Evolutionary conservation across 2,113 vertebrate genomes (phyloP).

Genomic region (Dicentrarchus labrax): DNA sequence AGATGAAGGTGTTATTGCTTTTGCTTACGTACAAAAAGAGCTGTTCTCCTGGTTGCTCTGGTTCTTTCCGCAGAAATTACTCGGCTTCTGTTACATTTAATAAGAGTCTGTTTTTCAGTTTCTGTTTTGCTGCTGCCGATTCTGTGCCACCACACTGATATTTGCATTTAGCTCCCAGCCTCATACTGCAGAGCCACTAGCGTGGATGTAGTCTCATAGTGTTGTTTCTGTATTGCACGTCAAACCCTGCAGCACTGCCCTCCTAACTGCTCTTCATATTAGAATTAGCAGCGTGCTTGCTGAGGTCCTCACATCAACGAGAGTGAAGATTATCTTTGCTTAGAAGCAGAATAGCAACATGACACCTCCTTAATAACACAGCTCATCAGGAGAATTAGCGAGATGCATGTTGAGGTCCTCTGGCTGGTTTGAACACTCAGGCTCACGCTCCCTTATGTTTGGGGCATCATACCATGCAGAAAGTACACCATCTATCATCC

Average conservation of each 20-base stretch:
- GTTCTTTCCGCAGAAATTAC: no score
- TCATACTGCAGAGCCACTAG: background rate
- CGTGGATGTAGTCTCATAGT: background rate
- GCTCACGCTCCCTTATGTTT: slow-evolving; percentile 34
- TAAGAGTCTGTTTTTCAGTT: no score
- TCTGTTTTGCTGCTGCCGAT: no score
- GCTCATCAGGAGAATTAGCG: slow-evolving; percentile 46
- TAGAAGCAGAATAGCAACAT: slow-evolving; percentile 24
- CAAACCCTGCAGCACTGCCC: slow-evolving; percentile 1
- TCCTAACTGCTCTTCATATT: background rate
- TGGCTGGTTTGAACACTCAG: slow-evolving; percentile 1
- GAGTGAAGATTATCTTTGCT: slow-evolving; percentile 18
- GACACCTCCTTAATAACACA: slow-evolving; percentile 43
- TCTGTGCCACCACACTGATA: no score
- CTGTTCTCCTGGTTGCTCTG: no score
- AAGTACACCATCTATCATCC: slow-evolving; percentile 44
- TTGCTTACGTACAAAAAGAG: no score
- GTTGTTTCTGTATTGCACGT: background rate
- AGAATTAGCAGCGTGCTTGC: background rate
- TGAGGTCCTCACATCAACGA: slow-evolving; percentile 9
- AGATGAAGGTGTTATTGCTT: no score
- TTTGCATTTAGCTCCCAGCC: background rate
- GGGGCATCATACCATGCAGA: slow-evolving; percentile 26
- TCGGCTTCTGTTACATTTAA: no score
- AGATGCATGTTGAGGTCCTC: slow-evolving; percentile 22